Conservation (phyloP, 1,140 invertebrate genomes). For the Brachionus rubens region DNA sequence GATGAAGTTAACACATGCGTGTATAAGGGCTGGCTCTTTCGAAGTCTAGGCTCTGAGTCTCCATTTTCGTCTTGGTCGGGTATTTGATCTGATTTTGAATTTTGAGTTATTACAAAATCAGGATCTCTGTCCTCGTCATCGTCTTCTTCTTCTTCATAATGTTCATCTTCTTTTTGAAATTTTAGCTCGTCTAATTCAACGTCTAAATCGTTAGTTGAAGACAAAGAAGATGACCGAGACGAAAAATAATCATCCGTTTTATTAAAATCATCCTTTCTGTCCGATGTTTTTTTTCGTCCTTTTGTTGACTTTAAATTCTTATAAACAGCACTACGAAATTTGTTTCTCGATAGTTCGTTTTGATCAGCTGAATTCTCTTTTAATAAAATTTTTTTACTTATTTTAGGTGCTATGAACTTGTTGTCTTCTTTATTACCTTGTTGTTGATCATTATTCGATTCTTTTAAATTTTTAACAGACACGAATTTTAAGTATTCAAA, state of each 20-base stretch:
- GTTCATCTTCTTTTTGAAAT: not conserved
- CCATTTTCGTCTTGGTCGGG: not conserved
- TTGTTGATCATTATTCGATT: not conserved
- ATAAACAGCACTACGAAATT: not conserved
- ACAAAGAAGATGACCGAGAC: not conserved
- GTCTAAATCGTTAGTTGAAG: not conserved
- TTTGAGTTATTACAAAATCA: slow-evolving; percentile 32
- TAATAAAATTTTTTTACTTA: slow-evolving; percentile 8
- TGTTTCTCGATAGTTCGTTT: not conserved
- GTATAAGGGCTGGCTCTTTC: not conserved
- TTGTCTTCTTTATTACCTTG: not conserved
- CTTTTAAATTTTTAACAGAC: slow-evolving; percentile 27
- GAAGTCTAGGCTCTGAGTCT: not conserved
- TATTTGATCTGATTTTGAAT: slow-evolving; percentile 20
- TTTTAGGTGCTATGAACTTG: slow-evolving; percentile 2
- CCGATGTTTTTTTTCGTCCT: not conserved
- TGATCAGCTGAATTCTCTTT: not conserved
- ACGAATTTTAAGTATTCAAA: slow-evolving; percentile 37
- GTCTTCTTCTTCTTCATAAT: slow-evolving; percentile 15
- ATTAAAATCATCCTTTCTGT: not conserved
- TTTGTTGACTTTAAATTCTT: not conserved
- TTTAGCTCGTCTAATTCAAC: not conserved
- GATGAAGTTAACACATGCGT: not conserved
- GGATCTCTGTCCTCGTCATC: slow-evolving; percentile 11
- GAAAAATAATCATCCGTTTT: not conserved